Evolutionary conservation across 2,888 invertebrate species (phyloP).

Genomic region (Cheilosia vernalis): DNA sequence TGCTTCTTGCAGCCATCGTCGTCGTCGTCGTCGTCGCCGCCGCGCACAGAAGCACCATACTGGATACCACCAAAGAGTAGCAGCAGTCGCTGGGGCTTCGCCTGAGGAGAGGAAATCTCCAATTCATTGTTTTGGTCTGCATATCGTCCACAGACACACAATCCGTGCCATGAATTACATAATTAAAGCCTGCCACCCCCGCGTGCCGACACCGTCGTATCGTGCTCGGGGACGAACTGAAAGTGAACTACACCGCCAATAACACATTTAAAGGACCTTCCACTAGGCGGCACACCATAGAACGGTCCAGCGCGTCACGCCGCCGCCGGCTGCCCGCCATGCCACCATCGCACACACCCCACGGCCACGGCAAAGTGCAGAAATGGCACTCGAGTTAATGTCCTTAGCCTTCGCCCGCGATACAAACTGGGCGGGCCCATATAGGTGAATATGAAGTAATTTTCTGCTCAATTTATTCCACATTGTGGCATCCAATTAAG

Average conservation of each 20-base stretch:
- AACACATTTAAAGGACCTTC: conserved; percentile 73
- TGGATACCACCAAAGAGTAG: background rate
- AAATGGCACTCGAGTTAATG: conserved; percentile 71
- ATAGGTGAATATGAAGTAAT: conserved; percentile 81
- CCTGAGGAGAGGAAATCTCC: conserved; percentile 68
- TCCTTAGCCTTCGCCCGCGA: conserved; percentile 71
- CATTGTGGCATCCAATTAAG: conserved; percentile 83
- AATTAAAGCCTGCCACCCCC: conserved; percentile 63
- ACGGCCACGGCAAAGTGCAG: conserved; percentile 57
- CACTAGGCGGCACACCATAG: conserved; percentile 71
- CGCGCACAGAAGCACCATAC: conserved; percentile 3
- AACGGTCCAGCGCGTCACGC: conserved; percentile 61
- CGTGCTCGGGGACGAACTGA: conserved; percentile 2
- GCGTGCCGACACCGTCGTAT: background rate
- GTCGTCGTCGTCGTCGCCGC: conserved; percentile 13
- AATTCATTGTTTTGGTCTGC: conserved; percentile 70
- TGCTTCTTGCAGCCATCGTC: conserved; percentile 58
- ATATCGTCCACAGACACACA: conserved; percentile 73
- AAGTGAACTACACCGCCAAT: conserved; percentile 67
- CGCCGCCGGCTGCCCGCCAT: conserved; percentile 19
- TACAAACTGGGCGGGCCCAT: conserved; percentile 54
- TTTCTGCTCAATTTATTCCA: conserved; percentile 84
- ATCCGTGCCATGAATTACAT: conserved; percentile 74
- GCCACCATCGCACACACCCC: background rate
- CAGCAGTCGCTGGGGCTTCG: conserved; percentile 20